Base-by-base conservation (phyloP, 2,888 invertebrate species). In the Pomacea canaliculata region DNA sequence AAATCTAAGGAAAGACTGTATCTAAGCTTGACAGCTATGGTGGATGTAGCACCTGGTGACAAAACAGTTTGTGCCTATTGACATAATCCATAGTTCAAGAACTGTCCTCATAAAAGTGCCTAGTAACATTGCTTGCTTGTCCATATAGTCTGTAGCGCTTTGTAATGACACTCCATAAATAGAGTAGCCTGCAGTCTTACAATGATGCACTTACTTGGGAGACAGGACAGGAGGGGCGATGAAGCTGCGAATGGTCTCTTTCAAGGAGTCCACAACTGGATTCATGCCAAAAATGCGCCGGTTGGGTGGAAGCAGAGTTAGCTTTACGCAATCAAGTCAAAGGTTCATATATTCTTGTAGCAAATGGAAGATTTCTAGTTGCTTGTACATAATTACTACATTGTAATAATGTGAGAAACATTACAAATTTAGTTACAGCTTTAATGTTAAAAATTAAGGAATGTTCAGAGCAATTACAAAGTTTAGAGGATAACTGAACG, bases 141-240 rank as follows among this genome's bases (percentile, higher is more conserved):
- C 37, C 51, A 56, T 16, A 16, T 56, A 56, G 1, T 56, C 51
- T 56, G 51, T 16, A 56, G 16, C 8, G 51, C 51, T 56, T 37
- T 56, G 51, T 0, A 56, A 56, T 56, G 2, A 13, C 51, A 56
- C 10, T 16, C 51, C 51, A 13, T 56, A 13, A 8, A 10, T 51
- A 56, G 16, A 56, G 51, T 56, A 56, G 51, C 51, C 8, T 56
- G 51, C 10, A 56, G 51, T 16, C 16, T 56, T 56, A 13, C 16
- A 23, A 63, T 10, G 23, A 7, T n/a, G 27, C 27, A 76, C 86
- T 82, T 82, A 90, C 91, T 95, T 96, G 37, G 94, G 93, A 87
- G 95, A 93, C n/a, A 97, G 91, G 9, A 95, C 95, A 0, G 97
- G 97, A 9, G 98, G 97, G 69, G 95, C 95, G 80, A 97, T 97